phyloP scores from a whole-genome alignment of 2,797 vertebrate species.

The Hoplostethus mediterraneus region DNA sequence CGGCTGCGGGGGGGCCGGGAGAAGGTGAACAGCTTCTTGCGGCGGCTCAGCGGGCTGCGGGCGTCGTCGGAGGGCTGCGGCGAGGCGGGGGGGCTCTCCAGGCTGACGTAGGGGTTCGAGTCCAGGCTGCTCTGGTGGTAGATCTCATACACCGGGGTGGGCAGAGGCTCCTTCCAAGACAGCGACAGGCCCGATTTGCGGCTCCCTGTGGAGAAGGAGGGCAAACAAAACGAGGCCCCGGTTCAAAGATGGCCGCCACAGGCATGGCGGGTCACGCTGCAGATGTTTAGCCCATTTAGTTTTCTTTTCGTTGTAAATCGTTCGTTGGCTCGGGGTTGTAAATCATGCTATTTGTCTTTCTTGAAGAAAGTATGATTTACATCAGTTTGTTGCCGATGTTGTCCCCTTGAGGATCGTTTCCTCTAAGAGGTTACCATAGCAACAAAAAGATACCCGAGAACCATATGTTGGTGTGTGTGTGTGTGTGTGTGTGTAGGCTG shows the following conservation, averaged over 20 bases:
- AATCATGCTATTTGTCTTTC: constrained; percentile 4
- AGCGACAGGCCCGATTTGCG: constrained; percentile 85
- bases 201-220: constrained; percentile 68
- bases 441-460: constrained; percentile 21
- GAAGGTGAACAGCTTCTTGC: constrained; percentile 95
- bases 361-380: constrained; percentile 13
- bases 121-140: constrained; percentile 93
- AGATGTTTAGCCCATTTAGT: constrained; percentile 16
- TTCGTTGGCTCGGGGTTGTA: neutral
- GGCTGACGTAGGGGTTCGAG: constrained; percentile 96
- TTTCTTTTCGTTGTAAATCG: no score
- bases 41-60: constrained; percentile 85
- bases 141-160: constrained; percentile 85
- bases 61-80: constrained; percentile 80
- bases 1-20: constrained; percentile 91
- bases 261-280: neutral
- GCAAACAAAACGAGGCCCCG: neutral
- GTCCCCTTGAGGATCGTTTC: constrained; percentile 6
- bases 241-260: constrained; percentile 12
- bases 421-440: constrained; percentile 43
- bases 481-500: constrained; percentile 3
- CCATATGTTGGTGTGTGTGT: constrained; percentile 17
- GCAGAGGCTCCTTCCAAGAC: constrained; percentile 90
- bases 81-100: constrained; percentile 91
- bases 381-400: constrained; percentile 14